These are phyloP conservation scores for Scaptomyza caliginosa DNA, from an alignment of 2,888 invertebrate genomes.

Conservation along the genomic window DNA sequence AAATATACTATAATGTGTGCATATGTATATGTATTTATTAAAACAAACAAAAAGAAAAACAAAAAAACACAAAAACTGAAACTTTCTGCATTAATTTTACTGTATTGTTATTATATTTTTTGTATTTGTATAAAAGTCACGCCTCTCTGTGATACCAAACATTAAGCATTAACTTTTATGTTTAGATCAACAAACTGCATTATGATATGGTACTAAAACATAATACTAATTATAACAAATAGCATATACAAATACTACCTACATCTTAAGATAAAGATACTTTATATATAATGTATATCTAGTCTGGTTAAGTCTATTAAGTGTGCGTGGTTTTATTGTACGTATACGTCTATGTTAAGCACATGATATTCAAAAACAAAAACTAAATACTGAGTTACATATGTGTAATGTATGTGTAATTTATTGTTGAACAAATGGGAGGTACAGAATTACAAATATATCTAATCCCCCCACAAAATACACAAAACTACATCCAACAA, in stretches of 20 bases:
- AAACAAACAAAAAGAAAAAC: slow-evolving; percentile 26
- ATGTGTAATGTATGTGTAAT: slow-evolving; percentile 38
- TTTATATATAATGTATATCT: slow-evolving; percentile 29
- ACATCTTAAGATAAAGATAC: slow-evolving; percentile 29
- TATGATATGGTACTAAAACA: slow-evolving; percentile 37
- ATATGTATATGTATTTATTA: slow-evolving; percentile 43
- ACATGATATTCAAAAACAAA: slow-evolving; percentile 53
- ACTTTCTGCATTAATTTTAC: slow-evolving; percentile 54
- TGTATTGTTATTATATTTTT: slow-evolving; percentile 48
- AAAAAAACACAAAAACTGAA: slow-evolving; percentile 21
- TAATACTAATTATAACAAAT: slow-evolving; percentile 19
- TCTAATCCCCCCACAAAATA: slow-evolving; percentile 11
- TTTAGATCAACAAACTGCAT: slow-evolving; percentile 75
- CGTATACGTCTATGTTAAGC: slow-evolving; percentile 60
- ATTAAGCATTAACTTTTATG: slow-evolving; percentile 77
- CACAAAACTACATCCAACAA: slow-evolving; percentile 6
- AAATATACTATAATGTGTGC: slow-evolving; percentile 25
- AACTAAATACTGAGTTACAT: slow-evolving; percentile 45
- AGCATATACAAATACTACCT: slow-evolving; percentile 30
- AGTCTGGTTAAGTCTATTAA: slow-evolving; percentile 58
- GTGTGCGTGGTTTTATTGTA: slow-evolving; percentile 76
- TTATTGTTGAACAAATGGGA: slow-evolving; percentile 39
- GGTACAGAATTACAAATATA: slow-evolving; percentile 24
- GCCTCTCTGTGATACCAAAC: slow-evolving; percentile 83
- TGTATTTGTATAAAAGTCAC: slow-evolving; percentile 80